A percentile compares a stretch with the other conserved stretches of the same genome.
Evolutionary conservation across 2,797 vertebrate species (phyloP).

Genomic region (Sebastolobus alascanus): DNA sequence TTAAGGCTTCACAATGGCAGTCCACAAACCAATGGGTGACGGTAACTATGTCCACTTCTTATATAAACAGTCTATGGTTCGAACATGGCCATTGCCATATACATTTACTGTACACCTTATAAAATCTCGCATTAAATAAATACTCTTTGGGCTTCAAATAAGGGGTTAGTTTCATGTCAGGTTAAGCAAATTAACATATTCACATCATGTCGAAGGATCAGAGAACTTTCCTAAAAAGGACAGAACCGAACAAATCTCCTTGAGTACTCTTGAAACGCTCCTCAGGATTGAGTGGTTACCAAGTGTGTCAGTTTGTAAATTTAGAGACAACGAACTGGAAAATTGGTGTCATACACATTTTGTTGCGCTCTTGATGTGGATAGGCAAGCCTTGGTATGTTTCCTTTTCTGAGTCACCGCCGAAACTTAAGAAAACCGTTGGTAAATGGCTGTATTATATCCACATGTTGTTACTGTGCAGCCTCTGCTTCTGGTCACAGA

Average conservation of each 20-base stretch:
- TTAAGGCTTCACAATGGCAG: not conserved
- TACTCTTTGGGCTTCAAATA: not conserved
- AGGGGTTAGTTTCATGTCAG: not conserved
- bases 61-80: not conserved
- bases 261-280: constrained; percentile 6
- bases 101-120: constrained; percentile 10
- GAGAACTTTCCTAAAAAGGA: not conserved
- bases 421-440: constrained; percentile 35
- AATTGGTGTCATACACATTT: constrained; percentile 52
- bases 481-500: not conserved
- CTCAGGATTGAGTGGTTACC: constrained; percentile 11
- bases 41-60: too few relatives aligned
- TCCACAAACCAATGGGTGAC: too few relatives aligned
- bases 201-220: not conserved
- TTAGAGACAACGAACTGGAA: constrained; percentile 50
- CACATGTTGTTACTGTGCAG: constrained; percentile 34
- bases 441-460: constrained; percentile 28
- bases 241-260: constrained; percentile 1
- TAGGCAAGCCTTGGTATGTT: constrained; percentile 19
- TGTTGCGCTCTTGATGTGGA: constrained; percentile 37
- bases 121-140: not conserved
- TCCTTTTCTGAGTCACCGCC: constrained; percentile 48
- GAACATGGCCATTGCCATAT: not conserved
- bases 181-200: not conserved
- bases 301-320: constrained; percentile 52